Conservation (phyloP, 2,888 invertebrate genomes). For the Elmis aenea region DNA sequence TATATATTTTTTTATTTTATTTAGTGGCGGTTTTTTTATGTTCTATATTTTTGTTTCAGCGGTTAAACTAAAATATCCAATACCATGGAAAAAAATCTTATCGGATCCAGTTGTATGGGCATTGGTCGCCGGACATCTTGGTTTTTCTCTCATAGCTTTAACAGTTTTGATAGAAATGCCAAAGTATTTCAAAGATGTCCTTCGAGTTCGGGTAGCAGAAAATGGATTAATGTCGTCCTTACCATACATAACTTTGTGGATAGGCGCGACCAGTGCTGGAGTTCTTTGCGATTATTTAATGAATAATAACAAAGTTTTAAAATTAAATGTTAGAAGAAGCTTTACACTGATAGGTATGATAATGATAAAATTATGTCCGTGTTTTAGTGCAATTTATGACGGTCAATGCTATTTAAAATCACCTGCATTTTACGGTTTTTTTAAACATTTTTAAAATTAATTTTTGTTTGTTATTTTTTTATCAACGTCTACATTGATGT, state of each 20-base stretch:
- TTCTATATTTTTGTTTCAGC: too few species aligned
- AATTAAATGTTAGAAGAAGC: slow-evolving; percentile 1
- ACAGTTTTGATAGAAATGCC: slow-evolving; percentile 67
- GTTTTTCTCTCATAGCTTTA: slow-evolving; percentile 67
- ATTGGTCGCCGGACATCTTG: slow-evolving; percentile 65
- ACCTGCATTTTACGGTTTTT: too few species aligned
- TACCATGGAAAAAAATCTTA: slow-evolving; percentile 61
- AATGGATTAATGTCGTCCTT: slow-evolving; percentile 60
- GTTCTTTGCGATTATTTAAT: slow-evolving; percentile 1
- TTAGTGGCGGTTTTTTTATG: too few species aligned
- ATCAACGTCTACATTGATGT: too few species aligned
- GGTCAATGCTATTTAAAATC: too few species aligned
- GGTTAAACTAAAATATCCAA: too few species aligned
- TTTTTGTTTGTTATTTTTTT: too few species aligned
- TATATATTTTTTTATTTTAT: too few species aligned
- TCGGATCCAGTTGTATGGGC: slow-evolving; percentile 68
- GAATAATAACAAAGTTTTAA: not conserved
- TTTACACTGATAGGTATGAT: too few species aligned
- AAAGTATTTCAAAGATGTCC: slow-evolving; percentile 63
- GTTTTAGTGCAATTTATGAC: too few species aligned
- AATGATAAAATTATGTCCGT: too few species aligned
- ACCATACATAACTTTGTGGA: slow-evolving; percentile 65
- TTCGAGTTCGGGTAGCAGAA: slow-evolving; percentile 59
- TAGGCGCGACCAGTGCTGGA: slow-evolving; percentile 28
- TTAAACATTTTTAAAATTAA: too few species aligned